Conservation (phyloP, 2,113 vertebrate genomes). For the Malurus cyaneus region DNA sequence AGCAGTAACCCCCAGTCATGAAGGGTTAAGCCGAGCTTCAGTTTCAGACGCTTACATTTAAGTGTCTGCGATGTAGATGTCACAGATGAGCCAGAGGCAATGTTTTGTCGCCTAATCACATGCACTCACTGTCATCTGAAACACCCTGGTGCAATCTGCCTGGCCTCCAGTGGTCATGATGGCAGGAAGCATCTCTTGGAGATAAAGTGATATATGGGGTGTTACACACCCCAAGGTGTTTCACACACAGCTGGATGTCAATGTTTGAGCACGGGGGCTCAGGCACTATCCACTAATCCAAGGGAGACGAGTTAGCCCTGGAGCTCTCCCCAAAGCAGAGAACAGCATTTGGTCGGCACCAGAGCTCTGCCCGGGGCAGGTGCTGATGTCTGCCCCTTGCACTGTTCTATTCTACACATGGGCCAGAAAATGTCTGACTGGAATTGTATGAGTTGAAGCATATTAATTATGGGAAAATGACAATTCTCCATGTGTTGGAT, state of each 20-base stretch:
- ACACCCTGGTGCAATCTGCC: not conserved
- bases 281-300: not conserved
- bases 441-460: not conserved
- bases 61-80: not conserved
- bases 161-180: not conserved
- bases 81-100: not conserved
- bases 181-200: not conserved
- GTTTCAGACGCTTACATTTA: not conserved
- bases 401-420: not conserved
- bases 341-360: not conserved
- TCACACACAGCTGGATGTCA: not conserved
- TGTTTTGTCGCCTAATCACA: not conserved
- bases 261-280: not conserved
- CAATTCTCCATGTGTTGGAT: not conserved
- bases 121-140: not conserved
- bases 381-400: rapidly evolving
- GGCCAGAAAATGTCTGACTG: not conserved
- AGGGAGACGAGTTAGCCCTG: not conserved
- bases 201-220: rapidly evolving
- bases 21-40: not conserved
- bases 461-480: not conserved
- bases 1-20: not conserved
- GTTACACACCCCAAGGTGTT: not conserved
- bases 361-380: not conserved
- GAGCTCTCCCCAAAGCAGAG: not conserved